These are phyloP conservation scores for Periophthalmus modestus DNA, from an alignment of 2,113 vertebrate species.

Conservation along the genomic window DNA sequence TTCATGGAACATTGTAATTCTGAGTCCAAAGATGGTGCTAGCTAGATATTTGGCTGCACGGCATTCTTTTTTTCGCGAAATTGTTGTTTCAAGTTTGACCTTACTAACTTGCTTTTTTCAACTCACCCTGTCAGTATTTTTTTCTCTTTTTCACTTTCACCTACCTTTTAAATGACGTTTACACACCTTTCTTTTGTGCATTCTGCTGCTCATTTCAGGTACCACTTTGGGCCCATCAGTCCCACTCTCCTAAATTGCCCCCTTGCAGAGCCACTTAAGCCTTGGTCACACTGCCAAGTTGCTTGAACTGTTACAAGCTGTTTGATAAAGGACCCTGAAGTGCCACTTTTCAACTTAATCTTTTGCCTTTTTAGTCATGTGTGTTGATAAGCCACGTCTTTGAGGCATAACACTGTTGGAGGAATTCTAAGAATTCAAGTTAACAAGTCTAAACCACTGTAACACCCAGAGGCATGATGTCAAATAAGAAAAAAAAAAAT, in stretches of 20 bases:
- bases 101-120: background rate
- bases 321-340: conserved; percentile 21
- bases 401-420: conserved; percentile 47
- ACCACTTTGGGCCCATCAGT: conserved; percentile 2
- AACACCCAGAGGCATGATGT: conserved; percentile 59
- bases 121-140: background rate
- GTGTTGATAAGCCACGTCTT: conserved; percentile 66
- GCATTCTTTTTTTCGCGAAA: no score
- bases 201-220: conserved; percentile 4
- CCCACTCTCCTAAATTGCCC: conserved; percentile 19
- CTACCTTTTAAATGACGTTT: background rate
- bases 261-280: conserved; percentile 14
- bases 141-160: background rate
- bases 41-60: background rate
- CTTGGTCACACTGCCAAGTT: conserved; percentile 1
- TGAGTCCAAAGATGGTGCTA: background rate
- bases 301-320: conserved; percentile 5
- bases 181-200: conserved; percentile 1
- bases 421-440: conserved; percentile 71
- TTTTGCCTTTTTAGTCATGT: conserved; percentile 52
- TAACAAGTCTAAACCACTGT: conserved; percentile 73
- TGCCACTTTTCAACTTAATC: conserved; percentile 50
- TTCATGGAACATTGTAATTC: background rate
- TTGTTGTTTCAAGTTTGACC: background rate
- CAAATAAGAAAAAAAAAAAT: conserved; percentile 8